phyloP scores from a whole-genome alignment of 2,113 vertebrate genomes.

The Sitta europaea region DNA sequence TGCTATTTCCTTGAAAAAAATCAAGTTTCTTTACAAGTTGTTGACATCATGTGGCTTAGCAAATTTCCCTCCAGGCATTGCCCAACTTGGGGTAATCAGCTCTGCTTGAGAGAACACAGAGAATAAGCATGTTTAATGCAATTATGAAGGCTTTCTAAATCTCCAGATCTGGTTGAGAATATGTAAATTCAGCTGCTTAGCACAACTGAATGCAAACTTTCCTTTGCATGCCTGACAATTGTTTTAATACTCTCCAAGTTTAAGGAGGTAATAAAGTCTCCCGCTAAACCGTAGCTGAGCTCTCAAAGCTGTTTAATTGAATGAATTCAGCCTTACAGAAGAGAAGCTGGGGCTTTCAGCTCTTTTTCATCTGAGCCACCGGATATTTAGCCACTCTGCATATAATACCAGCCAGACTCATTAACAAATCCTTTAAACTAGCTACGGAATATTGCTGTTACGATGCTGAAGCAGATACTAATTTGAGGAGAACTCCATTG shows the following conservation, averaged over 20 bases:
- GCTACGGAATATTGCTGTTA: background rate
- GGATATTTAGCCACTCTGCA: slow-evolving; percentile 74
- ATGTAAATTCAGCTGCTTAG: slow-evolving; percentile 61
- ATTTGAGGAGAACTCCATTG: background rate
- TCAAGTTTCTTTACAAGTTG: background rate
- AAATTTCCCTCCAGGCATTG: slow-evolving; percentile 45
- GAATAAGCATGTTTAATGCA: slow-evolving; percentile 71
- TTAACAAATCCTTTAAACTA: slow-evolving; percentile 7
- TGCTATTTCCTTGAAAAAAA: background rate
- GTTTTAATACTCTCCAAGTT: slow-evolving; percentile 65
- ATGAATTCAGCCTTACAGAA: slow-evolving; percentile 73
- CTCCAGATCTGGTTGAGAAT: slow-evolving; percentile 49
- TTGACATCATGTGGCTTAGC: slow-evolving; percentile 50
- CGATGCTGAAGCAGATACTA: background rate
- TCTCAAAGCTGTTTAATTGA: slow-evolving; percentile 74
- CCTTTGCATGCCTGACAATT: slow-evolving; percentile 56
- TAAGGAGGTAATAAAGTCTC: slow-evolving; percentile 66
- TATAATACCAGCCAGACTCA: slow-evolving; percentile 50
- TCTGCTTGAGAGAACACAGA: slow-evolving; percentile 47
- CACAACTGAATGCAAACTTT: slow-evolving; percentile 62
- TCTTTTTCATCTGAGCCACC: slow-evolving; percentile 53
- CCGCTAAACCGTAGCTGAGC: slow-evolving; percentile 59
- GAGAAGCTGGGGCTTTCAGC: slow-evolving; percentile 69
- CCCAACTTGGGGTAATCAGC: slow-evolving; percentile 56
- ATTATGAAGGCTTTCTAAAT: slow-evolving; percentile 59